Conservation (phyloP, 2,888 invertebrate genomes). For the Pheosia gnoma region DNA sequence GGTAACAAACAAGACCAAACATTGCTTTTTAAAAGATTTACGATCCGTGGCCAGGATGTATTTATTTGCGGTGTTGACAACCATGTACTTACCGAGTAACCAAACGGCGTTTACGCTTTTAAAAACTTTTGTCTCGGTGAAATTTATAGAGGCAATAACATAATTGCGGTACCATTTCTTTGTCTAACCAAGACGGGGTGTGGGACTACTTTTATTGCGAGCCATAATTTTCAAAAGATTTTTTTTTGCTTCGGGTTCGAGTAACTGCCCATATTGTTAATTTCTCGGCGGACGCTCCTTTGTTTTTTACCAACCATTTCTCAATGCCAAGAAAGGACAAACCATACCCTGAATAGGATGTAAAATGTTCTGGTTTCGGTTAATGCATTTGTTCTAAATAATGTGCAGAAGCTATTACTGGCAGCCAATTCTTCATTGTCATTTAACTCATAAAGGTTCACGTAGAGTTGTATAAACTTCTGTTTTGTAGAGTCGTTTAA, state of each 20-base stretch:
- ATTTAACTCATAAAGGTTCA: slow-evolving; percentile 39
- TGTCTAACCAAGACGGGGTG: slow-evolving; percentile 53
- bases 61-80: slow-evolving; percentile 72
- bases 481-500: slow-evolving; percentile 52
- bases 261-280: slow-evolving; percentile 60
- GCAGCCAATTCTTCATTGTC: slow-evolving; percentile 59
- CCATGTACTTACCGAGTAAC: slow-evolving; percentile 52
- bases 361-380: slow-evolving; percentile 61
- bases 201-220: slow-evolving; percentile 61
- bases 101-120: slow-evolving; percentile 44
- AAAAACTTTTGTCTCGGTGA: slow-evolving; percentile 61
- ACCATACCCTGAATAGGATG: slow-evolving; percentile 45
- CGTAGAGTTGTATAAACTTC: slow-evolving; percentile 64
- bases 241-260: slow-evolving; percentile 55
- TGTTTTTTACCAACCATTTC: slow-evolving; percentile 51
- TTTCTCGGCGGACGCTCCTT: slow-evolving; percentile 46
- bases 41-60: slow-evolving; percentile 44
- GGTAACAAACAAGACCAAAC: slow-evolving; percentile 43
- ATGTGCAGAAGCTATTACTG: slow-evolving; percentile 54
- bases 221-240: slow-evolving; percentile 57
- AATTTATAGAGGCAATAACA: slow-evolving; percentile 69
- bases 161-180: slow-evolving; percentile 72
- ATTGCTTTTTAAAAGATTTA: slow-evolving; percentile 51
- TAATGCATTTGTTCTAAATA: slow-evolving; percentile 61
- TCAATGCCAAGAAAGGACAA: slow-evolving; percentile 23